Evolutionary conservation across 2,888 invertebrate species (phyloP).

Genomic region (Suillia variegata): DNA sequence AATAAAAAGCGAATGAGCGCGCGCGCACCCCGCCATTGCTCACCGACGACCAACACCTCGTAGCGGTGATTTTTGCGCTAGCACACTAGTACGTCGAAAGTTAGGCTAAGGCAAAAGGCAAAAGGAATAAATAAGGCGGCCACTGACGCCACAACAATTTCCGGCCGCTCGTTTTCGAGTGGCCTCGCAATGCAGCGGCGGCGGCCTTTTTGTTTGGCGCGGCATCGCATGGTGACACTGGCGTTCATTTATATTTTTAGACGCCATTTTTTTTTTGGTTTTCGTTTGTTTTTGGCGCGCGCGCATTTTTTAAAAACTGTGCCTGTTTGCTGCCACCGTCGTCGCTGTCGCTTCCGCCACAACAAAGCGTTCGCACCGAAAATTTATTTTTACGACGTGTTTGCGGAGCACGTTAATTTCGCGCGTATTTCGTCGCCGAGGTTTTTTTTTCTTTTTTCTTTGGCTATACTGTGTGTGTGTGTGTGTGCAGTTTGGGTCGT

Average conservation of each 20-base stretch:
- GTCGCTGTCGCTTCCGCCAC: too few species aligned
- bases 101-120: too few species aligned
- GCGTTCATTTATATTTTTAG: too few species aligned
- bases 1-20: too few species aligned
- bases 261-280: too few species aligned
- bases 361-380: background rate
- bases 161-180: background rate
- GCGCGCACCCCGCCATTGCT: background rate
- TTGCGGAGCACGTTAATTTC: background rate
- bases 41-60: background rate
- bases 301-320: too few species aligned
- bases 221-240: background rate
- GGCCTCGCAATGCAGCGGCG: background rate
- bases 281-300: too few species aligned
- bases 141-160: background rate
- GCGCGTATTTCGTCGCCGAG: constrained; percentile 3
- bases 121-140: too few species aligned
- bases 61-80: background rate
- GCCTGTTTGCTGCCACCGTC: too few species aligned
- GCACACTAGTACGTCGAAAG: background rate
- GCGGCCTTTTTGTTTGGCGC: background rate
- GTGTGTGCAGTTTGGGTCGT: too few species aligned
- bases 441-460: too few species aligned
- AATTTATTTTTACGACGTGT: background rate
- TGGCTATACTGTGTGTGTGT: background rate